phyloP scores from a whole-genome alignment of 2,797 vertebrate species.

The Poliocrania exsul region DNA sequence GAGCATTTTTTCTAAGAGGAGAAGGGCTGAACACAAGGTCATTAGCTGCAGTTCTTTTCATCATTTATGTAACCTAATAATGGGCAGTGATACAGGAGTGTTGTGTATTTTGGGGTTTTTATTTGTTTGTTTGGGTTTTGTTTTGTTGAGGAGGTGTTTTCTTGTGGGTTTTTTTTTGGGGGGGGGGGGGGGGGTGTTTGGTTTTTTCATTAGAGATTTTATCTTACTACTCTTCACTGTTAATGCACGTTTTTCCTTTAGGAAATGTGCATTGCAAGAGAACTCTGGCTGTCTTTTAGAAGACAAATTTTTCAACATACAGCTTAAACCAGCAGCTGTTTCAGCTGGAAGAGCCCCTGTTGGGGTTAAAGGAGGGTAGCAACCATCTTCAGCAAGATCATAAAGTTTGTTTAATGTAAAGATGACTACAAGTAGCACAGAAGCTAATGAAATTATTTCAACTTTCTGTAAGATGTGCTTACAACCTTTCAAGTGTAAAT shows the following conservation, averaged over 20 bases:
- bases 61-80: background rate
- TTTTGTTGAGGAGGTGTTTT: too few species aligned
- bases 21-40: background rate
- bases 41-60: background rate
- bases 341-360: background rate
- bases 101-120: background rate
- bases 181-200: too few species aligned
- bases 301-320: background rate
- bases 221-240: background rate
- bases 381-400: background rate
- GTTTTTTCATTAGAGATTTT: too few species aligned
- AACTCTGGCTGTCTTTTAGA: background rate
- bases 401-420: background rate
- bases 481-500: background rate
- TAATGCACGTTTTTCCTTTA: background rate
- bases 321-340: background rate
- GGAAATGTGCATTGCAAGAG: background rate
- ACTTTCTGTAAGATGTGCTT: background rate
- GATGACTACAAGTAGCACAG: background rate
- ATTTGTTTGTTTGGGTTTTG: too few species aligned
- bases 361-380: background rate
- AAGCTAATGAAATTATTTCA: background rate
- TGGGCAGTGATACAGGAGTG: background rate
- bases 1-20: background rate
- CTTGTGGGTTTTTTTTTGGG: too few species aligned